Conservation (phyloP, 2,113 vertebrate genomes). For the Mus spicilegus region DNA sequence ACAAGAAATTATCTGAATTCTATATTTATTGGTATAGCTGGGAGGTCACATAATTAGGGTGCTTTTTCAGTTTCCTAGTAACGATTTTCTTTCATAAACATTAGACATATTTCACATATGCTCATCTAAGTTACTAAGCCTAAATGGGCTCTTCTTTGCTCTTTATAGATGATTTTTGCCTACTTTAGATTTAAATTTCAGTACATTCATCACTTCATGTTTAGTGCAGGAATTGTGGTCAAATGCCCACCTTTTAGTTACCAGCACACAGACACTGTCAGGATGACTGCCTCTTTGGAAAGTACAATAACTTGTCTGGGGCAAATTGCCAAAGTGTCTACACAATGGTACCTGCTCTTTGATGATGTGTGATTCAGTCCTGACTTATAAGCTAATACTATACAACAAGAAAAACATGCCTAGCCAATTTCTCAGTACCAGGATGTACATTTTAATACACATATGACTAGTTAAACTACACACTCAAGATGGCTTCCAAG, state of each 20-base stretch:
- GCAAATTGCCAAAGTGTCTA: slow-evolving; percentile 7
- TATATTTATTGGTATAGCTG: slow-evolving; percentile 43
- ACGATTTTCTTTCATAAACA: slow-evolving; percentile 64
- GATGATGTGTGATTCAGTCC: not conserved
- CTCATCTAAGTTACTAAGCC: slow-evolving; percentile 36
- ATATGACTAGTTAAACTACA: not conserved
- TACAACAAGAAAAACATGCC: not conserved
- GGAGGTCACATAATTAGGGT: slow-evolving; percentile 57
- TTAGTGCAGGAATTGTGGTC: not conserved
- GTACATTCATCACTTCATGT: slow-evolving; percentile 17
- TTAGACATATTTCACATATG: slow-evolving; percentile 60
- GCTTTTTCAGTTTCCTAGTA: slow-evolving; percentile 67
- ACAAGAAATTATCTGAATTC: slow-evolving; percentile 43
- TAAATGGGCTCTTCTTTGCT: slow-evolving; percentile 3
- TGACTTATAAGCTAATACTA: not conserved
- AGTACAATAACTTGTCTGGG: not conserved
- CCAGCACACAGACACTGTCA: not conserved
- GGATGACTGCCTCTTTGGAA: not conserved
- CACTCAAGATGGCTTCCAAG: not conserved
- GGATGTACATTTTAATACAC: rapidly evolving
- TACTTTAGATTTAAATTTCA: slow-evolving; percentile 30
- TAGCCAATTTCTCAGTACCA: not conserved
- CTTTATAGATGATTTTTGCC: slow-evolving; percentile 32
- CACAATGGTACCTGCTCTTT: slow-evolving; percentile 22
- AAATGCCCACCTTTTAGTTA: slow-evolving; percentile 55